Evolutionary conservation across 2,113 vertebrate genomes (phyloP), one percentile per base, ranked within the genome.

Genomic region (Indicator maculatus): DNA sequence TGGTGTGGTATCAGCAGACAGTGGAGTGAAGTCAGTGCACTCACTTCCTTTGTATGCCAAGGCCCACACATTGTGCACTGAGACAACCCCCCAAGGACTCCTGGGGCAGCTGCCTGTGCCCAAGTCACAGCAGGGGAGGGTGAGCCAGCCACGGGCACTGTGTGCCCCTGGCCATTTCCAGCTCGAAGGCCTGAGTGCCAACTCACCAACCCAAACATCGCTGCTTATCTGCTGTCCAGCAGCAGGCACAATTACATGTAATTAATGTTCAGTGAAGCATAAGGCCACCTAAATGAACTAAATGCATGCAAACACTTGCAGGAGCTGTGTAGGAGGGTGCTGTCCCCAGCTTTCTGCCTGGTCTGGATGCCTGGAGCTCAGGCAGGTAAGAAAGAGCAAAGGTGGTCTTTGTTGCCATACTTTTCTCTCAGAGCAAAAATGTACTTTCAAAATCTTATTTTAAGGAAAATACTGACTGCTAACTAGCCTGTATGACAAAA

Each of bases 211-310:
- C 56, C 89, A 53, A 92, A 81, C 90, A 80, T 78, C 1, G 36
- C 58, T 55, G 58, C 84, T 93, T 91, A 89, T 64, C 81, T 95
- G 81, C 63, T 21, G 17, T 81, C 88, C 93, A 74, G 64, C 70
- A 67, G 83, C 33, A 91, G 92, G 55, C 36, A 66, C n/a, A 66
- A 92, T 96, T 86, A 93, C 26, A 67, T 77, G 86, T 94, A 83
- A 93, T 88, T 84, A 89, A 85, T 71, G 87, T 24, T 91, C 26
- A 41, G 41, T 55, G 91, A 94, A 97, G 74, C 84, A 78, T 75
- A 80, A 81, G 47, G 33, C 76, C 78, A 71, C 45, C 47, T 84
- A 87, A 63, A 89, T 59, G 75, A 96, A 61, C 79, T 83, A 66
- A 93, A 21, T 74, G 53, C 92, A 82, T 59, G 33, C 69, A 69